These are phyloP conservation scores for Alcedo atthis DNA, from an alignment of 2,797 vertebrate species.

Conservation along the genomic window DNA sequence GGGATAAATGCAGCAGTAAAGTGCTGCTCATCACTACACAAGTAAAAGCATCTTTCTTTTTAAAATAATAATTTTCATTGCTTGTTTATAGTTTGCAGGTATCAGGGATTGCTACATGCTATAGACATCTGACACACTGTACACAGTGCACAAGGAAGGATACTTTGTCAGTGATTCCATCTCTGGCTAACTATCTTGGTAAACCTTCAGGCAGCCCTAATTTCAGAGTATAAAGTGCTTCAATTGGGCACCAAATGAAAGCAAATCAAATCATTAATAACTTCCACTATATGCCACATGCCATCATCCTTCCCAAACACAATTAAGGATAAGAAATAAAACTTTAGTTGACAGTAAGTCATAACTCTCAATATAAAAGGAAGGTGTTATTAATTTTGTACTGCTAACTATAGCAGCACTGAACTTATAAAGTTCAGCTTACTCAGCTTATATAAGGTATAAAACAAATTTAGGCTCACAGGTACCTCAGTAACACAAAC, in stretches of 20 bases:
- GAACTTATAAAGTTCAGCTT: neutral
- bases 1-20: neutral
- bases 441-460: neutral
- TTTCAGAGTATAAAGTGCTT: neutral
- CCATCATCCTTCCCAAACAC: neutral
- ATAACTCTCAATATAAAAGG: neutral
- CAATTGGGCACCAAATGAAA: neutral
- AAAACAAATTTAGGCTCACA: neutral
- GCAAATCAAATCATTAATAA: neutral
- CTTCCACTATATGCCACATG: neutral
- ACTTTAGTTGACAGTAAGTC: neutral
- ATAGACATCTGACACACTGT: neutral
- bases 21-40: neutral
- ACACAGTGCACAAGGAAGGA: neutral
- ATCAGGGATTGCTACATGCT: neutral
- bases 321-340: neutral
- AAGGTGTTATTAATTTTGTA: neutral
- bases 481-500: neutral
- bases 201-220: neutral
- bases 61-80: neutral
- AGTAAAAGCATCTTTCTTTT: neutral
- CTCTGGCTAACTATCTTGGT: neutral
- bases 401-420: neutral
- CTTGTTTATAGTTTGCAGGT: neutral
- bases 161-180: neutral